Evolutionary conservation across 2,113 vertebrate species (phyloP).

Genomic region (Ancistrus triradiatus): DNA sequence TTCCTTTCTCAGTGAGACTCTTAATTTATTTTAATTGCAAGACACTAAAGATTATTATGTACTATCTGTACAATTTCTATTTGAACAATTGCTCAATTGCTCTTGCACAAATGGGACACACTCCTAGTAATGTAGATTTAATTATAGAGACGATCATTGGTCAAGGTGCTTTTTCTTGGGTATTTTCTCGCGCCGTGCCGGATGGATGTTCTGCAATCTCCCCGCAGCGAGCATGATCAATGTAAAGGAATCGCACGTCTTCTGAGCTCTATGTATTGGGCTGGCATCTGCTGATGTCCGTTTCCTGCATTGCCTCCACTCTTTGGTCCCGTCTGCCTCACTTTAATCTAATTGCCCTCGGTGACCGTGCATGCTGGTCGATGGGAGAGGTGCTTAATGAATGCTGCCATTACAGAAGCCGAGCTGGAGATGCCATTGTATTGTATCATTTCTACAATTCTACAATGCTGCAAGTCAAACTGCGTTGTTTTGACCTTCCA

Average conservation of each 20-base stretch:
- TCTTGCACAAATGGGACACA: too few relatives aligned
- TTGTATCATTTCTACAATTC: neutral
- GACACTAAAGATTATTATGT: too few relatives aligned
- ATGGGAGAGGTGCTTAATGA: conserved; percentile 15
- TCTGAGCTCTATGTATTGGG: neutral
- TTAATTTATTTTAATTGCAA: too few relatives aligned
- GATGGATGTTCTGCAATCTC: neutral
- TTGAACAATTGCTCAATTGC: too few relatives aligned
- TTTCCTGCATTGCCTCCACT: neutral
- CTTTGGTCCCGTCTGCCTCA: neutral
- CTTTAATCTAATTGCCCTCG: conserved; percentile 26
- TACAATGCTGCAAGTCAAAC: conserved; percentile 6
- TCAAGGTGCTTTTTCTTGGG: too few relatives aligned
- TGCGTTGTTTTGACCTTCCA: conserved; percentile 9
- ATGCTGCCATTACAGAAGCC: conserved; percentile 2
- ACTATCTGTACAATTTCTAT: too few relatives aligned
- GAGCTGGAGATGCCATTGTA: neutral
- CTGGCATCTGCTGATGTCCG: neutral
- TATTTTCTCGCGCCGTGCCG: conserved; percentile 13
- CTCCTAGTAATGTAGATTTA: too few relatives aligned
- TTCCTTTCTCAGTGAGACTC: too few relatives aligned
- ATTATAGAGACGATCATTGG: too few relatives aligned
- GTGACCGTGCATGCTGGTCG: conserved; percentile 4
- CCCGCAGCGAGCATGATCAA: neutral
- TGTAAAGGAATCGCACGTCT: conserved; percentile 8